Base-by-base conservation (phyloP, 1,140 invertebrate genomes). In the Caligus rogercresseyi region DNA sequence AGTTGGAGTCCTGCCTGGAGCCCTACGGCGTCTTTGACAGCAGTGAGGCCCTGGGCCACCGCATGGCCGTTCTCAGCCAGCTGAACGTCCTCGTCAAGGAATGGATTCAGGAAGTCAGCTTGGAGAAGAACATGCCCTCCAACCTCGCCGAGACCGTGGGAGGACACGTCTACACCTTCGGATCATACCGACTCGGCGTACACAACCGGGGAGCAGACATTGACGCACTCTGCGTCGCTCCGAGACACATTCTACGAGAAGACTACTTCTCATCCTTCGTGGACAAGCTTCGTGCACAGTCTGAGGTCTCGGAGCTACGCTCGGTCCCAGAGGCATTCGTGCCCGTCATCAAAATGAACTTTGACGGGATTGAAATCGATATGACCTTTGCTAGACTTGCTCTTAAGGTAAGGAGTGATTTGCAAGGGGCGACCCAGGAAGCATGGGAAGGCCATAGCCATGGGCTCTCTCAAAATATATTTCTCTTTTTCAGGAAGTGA, bases 81-180 rank as follows among this genome's bases (percentile, higher is more conserved):
- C 74, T 98, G 24, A 93, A 96, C 74, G 77, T 81, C 11, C 74
- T 97, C 13, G 89, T 94, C 0, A 85, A 89, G 70, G 80, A 86
- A 70, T 98, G 92, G 92, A 92, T 96, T 61, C 79, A 81, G 70
- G 85, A 93, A 67, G 79, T 91, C 14, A 91, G 88, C 66, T 75
- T 91, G 56, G 78, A 82, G 67, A 88, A 87, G 72, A 90, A 89
- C 71, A 87, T 95, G 82, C 89, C 90, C 3, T 26, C 25, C 14
- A 66, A 23, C n/a, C 19, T 69, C 25, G 68, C 67, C 31, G 75
- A 77, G 53, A 71, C 70, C 65, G 78, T 95, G 66, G 93, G 94
- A 54, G 96, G 96, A 2, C 97, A 97, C 77, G 92, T 99, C 64
- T 98, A 93, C 70, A 98, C 96, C 23, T 99, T 99, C 78, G 96